Evolutionary conservation across 2,888 invertebrate genomes (phyloP).

Genomic region (Eudasyphora cyanicolor): DNA sequence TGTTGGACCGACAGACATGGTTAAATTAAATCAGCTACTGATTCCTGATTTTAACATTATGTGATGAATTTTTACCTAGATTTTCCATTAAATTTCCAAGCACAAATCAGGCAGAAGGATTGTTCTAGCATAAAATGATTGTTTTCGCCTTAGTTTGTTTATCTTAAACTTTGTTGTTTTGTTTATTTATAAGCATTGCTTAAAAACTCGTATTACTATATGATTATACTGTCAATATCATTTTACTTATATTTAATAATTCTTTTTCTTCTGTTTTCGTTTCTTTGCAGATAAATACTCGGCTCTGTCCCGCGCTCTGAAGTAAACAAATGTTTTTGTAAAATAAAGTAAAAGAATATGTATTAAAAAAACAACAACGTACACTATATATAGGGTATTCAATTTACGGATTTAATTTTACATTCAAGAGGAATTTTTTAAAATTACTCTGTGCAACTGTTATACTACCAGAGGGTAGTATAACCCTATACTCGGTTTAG

Average conservation of each 20-base stretch:
- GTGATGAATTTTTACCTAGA: too few species aligned
- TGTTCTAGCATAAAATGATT: background rate
- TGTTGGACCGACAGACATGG: too few species aligned
- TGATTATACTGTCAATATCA: constrained; percentile 10
- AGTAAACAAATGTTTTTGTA: constrained; percentile 57
- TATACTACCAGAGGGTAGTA: too few species aligned
- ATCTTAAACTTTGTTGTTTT: background rate
- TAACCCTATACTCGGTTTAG: too few species aligned
- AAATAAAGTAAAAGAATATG: constrained; percentile 41
- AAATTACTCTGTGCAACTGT: too few species aligned
- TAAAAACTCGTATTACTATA: background rate
- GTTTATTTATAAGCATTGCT: constrained; percentile 26
- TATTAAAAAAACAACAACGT: constrained; percentile 8
- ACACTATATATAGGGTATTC: too few species aligned
- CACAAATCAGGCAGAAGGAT: background rate
- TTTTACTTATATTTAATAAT: constrained; percentile 36
- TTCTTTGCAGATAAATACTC: constrained; percentile 61
- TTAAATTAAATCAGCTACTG: too few species aligned
- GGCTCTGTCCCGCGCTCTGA: constrained; percentile 3
- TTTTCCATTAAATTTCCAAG: too few species aligned
- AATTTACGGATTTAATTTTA: too few species aligned
- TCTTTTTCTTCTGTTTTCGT: constrained; percentile 51
- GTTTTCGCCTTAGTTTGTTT: background rate
- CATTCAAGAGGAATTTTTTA: too few species aligned
- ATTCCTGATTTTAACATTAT: too few species aligned